Evolutionary conservation across 2,797 vertebrate genomes (phyloP).

Genomic region (Rhynchonycteris naso): DNA sequence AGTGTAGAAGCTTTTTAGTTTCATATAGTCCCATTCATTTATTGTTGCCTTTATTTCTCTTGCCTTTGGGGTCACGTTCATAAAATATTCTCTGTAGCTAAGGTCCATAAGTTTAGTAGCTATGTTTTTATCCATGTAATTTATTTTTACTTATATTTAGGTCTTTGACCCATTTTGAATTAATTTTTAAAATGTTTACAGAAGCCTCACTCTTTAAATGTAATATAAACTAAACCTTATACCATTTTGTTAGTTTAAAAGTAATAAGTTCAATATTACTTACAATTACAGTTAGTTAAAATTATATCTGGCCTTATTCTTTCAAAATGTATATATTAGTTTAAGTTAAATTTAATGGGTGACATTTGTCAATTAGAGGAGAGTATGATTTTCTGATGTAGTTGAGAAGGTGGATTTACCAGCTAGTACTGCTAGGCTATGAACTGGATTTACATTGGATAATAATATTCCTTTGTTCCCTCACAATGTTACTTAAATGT

Average conservation of each 20-base stretch:
- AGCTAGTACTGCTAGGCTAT: background rate
- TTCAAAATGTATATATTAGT: background rate
- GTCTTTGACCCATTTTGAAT: too few species aligned
- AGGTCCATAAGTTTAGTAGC: too few species aligned
- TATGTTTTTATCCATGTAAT: too few species aligned
- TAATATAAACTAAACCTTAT: background rate
- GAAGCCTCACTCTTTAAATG: background rate
- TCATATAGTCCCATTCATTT: too few species aligned
- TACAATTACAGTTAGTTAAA: background rate
- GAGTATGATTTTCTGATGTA: background rate
- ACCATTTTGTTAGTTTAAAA: background rate
- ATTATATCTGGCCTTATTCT: conserved; percentile 11
- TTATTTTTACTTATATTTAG: too few species aligned
- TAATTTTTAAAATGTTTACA: background rate
- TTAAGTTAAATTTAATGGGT: background rate
- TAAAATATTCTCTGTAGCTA: too few species aligned
- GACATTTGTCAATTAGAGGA: background rate
- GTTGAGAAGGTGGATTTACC: background rate
- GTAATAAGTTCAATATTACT: background rate
- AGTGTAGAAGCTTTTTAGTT: too few species aligned
- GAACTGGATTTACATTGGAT: background rate
- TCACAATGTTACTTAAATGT: background rate
- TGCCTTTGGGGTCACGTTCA: too few species aligned
- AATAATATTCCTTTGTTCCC: background rate
- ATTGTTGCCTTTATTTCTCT: too few species aligned